phyloP scores from a whole-genome alignment of 2,888 invertebrate species.

The Caenorhabditis plicata region DNA sequence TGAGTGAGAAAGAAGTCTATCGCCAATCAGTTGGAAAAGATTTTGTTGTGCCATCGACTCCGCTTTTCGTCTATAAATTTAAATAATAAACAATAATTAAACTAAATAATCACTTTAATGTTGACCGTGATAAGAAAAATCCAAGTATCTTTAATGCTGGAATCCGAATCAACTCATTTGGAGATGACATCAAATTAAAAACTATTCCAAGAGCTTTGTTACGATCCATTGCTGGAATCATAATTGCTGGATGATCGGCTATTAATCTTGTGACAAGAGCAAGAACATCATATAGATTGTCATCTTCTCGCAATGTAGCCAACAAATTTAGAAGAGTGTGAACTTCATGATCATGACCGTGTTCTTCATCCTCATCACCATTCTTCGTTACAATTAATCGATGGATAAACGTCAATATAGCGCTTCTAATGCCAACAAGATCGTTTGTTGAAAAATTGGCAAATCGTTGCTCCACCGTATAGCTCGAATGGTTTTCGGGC shows the following conservation, averaged over 20 bases:
- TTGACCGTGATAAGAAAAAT: slow-evolving; percentile 94
- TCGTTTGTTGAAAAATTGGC: slow-evolving; percentile 78
- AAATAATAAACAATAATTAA: slow-evolving; percentile 1
- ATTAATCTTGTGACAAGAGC: slow-evolving; percentile 94
- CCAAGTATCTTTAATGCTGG: slow-evolving; percentile 94
- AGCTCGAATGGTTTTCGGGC: slow-evolving; percentile 74
- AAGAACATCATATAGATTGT: slow-evolving; percentile 94
- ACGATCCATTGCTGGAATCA: slow-evolving; percentile 76
- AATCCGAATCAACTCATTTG: slow-evolving; percentile 90
- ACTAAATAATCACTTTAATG: slow-evolving; percentile 81
- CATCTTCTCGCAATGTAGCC: slow-evolving; percentile 97
- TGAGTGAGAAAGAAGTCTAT: slow-evolving; percentile 84
- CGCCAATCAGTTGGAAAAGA: slow-evolving; percentile 91
- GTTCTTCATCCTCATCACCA: slow-evolving; percentile 31
- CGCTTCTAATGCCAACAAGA: slow-evolving; percentile 86
- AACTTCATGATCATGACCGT: slow-evolving; percentile 82
- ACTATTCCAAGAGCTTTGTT: slow-evolving; percentile 93
- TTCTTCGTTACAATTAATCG: slow-evolving; percentile 47
- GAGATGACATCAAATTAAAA: slow-evolving; percentile 92
- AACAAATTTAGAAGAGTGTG: slow-evolving; percentile 97
- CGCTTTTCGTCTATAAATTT: slow-evolving; percentile 82
- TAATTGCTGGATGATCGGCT: slow-evolving; percentile 91
- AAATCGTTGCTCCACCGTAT: slow-evolving; percentile 34
- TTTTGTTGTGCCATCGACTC: slow-evolving; percentile 99
- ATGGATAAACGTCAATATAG: slow-evolving; percentile 81